A percentile compares a stretch with the other conserved stretches of the same genome.
Conservation (phyloP, 2,888 invertebrate species). For the Troides aeacus region DNA sequence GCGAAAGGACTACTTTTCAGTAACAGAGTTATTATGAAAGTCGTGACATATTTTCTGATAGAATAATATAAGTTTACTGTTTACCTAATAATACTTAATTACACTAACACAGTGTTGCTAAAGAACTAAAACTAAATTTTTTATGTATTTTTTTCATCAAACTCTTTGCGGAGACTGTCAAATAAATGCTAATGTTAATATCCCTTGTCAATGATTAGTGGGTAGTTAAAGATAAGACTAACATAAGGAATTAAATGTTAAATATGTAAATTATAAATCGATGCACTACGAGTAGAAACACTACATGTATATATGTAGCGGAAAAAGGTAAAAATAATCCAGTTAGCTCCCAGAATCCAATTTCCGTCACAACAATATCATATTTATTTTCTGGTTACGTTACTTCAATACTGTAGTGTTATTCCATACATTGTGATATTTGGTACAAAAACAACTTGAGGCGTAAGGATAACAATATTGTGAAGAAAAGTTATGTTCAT, state of each 20-base stretch:
- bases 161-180: too few species aligned
- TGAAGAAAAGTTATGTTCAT: slow-evolving; percentile 6
- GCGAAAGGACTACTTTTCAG: too few species aligned
- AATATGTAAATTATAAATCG: not conserved
- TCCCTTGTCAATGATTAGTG: too few species aligned
- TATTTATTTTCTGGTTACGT: slow-evolving; percentile 14
- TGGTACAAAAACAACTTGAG: not conserved
- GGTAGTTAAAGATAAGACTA: not conserved
- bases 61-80: too few species aligned
- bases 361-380: slow-evolving; percentile 6
- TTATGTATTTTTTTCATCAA: too few species aligned
- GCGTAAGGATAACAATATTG: not conserved
- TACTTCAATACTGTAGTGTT: slow-evolving; percentile 8
- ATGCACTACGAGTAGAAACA: not conserved
- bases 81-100: too few species aligned
- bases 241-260: not conserved
- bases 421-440: slow-evolving; percentile 12
- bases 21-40: too few species aligned
- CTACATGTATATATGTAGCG: not conserved
- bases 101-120: too few species aligned
- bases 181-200: too few species aligned
- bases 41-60: too few species aligned
- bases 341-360: slow-evolving; percentile 7
- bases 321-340: not conserved
- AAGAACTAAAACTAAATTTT: too few species aligned